phyloP scores from a whole-genome alignment of 2,113 vertebrate species.

The Nerophis ophidion region DNA sequence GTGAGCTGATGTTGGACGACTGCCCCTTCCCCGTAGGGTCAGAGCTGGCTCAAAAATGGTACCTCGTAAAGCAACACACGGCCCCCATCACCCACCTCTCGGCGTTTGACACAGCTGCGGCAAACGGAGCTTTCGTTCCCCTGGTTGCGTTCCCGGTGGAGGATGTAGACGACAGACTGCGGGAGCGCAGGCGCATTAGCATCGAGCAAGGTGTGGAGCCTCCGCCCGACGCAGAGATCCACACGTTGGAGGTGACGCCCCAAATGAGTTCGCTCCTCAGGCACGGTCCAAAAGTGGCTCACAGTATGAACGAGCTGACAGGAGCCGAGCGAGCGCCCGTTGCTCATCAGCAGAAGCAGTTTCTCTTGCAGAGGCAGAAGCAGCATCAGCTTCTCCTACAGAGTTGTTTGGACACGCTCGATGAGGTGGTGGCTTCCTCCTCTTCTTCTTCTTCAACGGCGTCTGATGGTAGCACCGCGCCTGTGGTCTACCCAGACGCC shows the following conservation, averaged over 20 bases:
- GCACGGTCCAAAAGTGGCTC: slow-evolving; percentile 76
- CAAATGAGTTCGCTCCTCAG: slow-evolving; percentile 77
- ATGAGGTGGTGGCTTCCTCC: slow-evolving; percentile 66
- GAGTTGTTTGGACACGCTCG: slow-evolving; percentile 73
- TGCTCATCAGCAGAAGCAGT: slow-evolving; percentile 68
- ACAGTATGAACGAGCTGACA: slow-evolving; percentile 73
- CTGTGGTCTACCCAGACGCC: slow-evolving; percentile 22
- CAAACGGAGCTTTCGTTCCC: slow-evolving; percentile 29
- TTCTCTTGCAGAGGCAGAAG: slow-evolving; percentile 68
- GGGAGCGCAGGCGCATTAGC: slow-evolving; percentile 78
- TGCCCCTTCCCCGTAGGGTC: slow-evolving; percentile 78
- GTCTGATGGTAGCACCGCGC: slow-evolving; percentile 16
- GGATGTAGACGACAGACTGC: slow-evolving; percentile 75
- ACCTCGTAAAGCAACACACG: slow-evolving; percentile 82
- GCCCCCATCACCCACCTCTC: slow-evolving; percentile 73
- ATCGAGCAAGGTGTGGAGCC: slow-evolving; percentile 81
- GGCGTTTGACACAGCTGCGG: slow-evolving; percentile 54
- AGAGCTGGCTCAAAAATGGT: slow-evolving; percentile 79
- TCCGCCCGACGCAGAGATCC: slow-evolving; percentile 76
- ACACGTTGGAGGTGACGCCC: slow-evolving; percentile 78
- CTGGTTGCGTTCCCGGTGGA: slow-evolving; percentile 50
- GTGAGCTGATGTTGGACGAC: slow-evolving; percentile 80
- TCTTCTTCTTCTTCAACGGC: slow-evolving; percentile 1
- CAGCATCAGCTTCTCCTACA: slow-evolving; percentile 71
- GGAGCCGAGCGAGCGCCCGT: slow-evolving; percentile 60